Conservation (phyloP, 2,888 invertebrate genomes). For the Ectemnius cavifrons region DNA sequence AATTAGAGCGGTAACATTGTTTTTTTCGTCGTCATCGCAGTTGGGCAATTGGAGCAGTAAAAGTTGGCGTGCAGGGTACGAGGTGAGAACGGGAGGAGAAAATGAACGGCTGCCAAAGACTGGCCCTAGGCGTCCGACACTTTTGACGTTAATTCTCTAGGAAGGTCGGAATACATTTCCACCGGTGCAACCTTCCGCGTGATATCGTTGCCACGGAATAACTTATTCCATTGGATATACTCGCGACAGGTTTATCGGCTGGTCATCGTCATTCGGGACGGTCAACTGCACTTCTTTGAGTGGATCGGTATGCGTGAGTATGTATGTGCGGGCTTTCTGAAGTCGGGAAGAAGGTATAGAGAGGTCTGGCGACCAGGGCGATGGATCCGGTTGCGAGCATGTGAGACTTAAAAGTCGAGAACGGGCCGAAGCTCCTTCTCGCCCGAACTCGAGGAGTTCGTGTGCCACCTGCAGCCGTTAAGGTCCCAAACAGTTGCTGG, state of each 20-base stretch:
- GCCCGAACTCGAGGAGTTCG: constrained; percentile 32
- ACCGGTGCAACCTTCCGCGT: constrained; percentile 26
- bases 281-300: constrained; percentile 15
- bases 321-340: background rate
- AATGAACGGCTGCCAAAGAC: no score
- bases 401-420: constrained; percentile 31
- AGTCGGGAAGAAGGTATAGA: constrained; percentile 1
- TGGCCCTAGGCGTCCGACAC: no score
- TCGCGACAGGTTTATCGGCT: constrained; percentile 73
- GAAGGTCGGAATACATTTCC: constrained; percentile 1
- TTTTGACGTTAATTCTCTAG: background rate
- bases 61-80: no score
- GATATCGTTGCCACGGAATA: constrained; percentile 53
- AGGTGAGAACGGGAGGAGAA: no score
- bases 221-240: constrained; percentile 70
- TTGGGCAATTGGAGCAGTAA: no score
- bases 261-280: constrained; percentile 33
- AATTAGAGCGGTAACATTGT: no score
- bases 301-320: constrained; percentile 2
- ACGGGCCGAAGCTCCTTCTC: constrained; percentile 19
- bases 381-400: constrained; percentile 45
- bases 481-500: constrained; percentile 68
- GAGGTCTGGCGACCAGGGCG: no score
- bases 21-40: no score
- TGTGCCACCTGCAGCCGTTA: constrained; percentile 72